Conservation (phyloP, 30 jellyfish, hydroid and myxozoan species). For the Aurelia aurita complex sp. Pacific region DNA sequence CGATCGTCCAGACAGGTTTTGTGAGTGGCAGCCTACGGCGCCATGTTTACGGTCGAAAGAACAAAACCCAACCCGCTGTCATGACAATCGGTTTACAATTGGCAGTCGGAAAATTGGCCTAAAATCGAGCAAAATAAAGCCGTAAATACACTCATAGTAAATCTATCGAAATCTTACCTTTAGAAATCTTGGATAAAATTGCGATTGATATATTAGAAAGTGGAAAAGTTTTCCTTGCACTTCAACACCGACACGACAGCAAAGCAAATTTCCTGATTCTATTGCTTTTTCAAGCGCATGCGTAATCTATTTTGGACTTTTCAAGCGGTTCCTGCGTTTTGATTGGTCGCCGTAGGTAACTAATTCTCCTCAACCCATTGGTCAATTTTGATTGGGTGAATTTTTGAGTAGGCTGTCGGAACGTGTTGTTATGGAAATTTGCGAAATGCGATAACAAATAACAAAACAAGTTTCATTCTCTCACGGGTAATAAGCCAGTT, state of each 20-base stretch:
- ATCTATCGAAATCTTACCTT: conserved; percentile 2
- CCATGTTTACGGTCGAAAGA: conserved; percentile 57
- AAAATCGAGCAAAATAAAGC: not conserved
- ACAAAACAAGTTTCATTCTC: conserved; percentile 5
- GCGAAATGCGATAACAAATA: conserved; percentile 20
- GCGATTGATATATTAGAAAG: not conserved
- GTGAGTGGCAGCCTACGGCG: conserved; percentile 17
- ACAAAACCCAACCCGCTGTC: conserved; percentile 33
- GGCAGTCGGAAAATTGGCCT: conserved; percentile 11
- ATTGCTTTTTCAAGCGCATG: conserved; percentile 45
- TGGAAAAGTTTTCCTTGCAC: not conserved
- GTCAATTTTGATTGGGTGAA: conserved; percentile 48
- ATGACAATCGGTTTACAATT: conserved; percentile 18
- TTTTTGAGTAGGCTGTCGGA: conserved; percentile 37
- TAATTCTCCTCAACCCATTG: conserved; percentile 33
- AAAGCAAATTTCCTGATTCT: conserved; percentile 28
- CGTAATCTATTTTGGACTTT: conserved; percentile 72
- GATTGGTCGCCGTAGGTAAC: conserved; percentile 75
- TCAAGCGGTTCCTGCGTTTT: conserved; percentile 29
- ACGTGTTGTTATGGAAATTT: conserved; percentile 48
- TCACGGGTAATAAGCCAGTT: no score
- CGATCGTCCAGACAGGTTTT: not conserved
- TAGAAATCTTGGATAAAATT: not conserved
- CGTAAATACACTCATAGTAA: not conserved
- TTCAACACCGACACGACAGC: conserved; percentile 1